A percentile compares a stretch with the other conserved stretches of the same genome.
Evolutionary conservation across 2,888 invertebrate species (phyloP).

Genomic region (Trissolcus japonicus): DNA sequence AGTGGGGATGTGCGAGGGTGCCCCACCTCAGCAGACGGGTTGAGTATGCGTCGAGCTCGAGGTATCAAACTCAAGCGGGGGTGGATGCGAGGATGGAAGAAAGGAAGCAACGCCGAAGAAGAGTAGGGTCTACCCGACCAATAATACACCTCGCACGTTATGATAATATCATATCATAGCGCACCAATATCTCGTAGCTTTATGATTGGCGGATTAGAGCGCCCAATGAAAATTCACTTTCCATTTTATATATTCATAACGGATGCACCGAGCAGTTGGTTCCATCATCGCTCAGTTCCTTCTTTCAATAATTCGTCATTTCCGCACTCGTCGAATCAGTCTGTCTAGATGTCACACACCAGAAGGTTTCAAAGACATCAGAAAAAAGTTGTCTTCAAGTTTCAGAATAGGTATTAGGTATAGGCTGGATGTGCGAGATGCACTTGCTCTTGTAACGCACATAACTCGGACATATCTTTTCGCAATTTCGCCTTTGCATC

Average conservation of each 20-base stretch:
- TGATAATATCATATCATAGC: constrained; percentile 76
- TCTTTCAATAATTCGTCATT: background rate
- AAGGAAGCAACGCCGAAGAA: constrained; percentile 65
- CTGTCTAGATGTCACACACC: too few species aligned
- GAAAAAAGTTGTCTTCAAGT: too few species aligned
- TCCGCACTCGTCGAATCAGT: too few species aligned
- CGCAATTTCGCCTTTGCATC: constrained; percentile 67
- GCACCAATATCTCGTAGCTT: constrained; percentile 67
- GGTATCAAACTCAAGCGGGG: constrained; percentile 60
- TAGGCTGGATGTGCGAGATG: background rate
- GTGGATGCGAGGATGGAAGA: constrained; percentile 66
- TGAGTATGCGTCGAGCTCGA: constrained; percentile 66
- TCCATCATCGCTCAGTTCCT: background rate
- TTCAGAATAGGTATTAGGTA: too few species aligned
- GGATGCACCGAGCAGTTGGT: constrained; percentile 5
- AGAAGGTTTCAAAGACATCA: too few species aligned
- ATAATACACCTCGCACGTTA: constrained; percentile 74
- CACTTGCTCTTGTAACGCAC: constrained; percentile 25
- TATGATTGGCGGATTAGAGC: constrained; percentile 70
- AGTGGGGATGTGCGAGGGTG: constrained; percentile 61
- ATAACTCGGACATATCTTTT: constrained; percentile 27
- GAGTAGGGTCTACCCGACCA: constrained; percentile 71
- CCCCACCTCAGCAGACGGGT: constrained; percentile 66
- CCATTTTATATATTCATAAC: constrained; percentile 62
- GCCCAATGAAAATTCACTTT: constrained; percentile 64